A percentile compares a stretch with the other conserved stretches of the same genome.
phyloP scores from a whole-genome alignment of 2,797 vertebrate species.

The Ibycter americanus region DNA sequence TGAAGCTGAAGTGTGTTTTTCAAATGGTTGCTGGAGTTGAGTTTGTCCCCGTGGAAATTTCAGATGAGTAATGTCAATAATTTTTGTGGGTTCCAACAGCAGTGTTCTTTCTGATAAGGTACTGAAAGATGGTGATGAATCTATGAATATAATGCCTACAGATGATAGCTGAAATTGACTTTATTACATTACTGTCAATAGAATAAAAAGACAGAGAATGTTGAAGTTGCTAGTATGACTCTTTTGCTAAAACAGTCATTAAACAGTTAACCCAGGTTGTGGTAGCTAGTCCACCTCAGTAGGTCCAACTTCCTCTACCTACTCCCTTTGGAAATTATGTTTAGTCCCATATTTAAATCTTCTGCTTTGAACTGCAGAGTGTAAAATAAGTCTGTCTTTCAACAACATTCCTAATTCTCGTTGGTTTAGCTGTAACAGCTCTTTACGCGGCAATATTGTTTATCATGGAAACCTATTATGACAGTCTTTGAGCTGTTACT shows the following conservation, averaged over 20 bases:
- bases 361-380: not conserved
- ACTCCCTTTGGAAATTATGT: not conserved
- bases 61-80: not conserved
- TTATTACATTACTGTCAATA: not conserved
- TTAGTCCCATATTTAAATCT: not conserved
- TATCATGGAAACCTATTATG: not conserved
- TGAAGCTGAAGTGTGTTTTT: not conserved
- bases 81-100: not conserved
- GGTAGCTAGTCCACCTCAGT: not conserved
- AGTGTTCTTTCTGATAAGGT: not conserved
- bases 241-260: not conserved
- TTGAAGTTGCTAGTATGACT: not conserved
- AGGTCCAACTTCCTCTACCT: not conserved
- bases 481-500: not conserved
- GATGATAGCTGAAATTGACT: not conserved
- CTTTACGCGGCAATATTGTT: not conserved
- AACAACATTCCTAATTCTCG: not conserved
- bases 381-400: not conserved
- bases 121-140: not conserved
- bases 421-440: not conserved
- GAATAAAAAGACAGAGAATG: not conserved
- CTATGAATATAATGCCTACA: not conserved
- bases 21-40: not conserved
- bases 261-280: not conserved
- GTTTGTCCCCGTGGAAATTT: not conserved